Percentiles rank a stretch among this genome's conserved stretches.
Evolutionary conservation across 1,140 invertebrate species (phyloP).

Genomic region (Phymastichus coffea): DNA sequence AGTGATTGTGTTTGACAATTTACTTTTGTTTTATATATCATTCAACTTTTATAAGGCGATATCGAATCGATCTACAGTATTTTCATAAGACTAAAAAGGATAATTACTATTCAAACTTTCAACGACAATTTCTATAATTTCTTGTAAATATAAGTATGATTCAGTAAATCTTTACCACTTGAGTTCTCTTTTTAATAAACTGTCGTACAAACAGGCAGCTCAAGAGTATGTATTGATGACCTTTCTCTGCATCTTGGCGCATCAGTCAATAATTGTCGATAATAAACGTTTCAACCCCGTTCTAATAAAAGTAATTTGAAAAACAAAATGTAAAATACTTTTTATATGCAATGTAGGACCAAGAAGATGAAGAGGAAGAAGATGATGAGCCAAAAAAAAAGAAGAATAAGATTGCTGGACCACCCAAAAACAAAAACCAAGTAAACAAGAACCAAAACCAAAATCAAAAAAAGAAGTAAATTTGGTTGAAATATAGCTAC

Average conservation of each 20-base stretch:
- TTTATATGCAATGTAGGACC: slow-evolving; percentile 46
- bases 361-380: slow-evolving; percentile 53
- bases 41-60: too few species aligned
- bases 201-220: slow-evolving; percentile 36
- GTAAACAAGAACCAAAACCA: slow-evolving; percentile 25
- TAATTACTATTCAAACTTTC: too few species aligned
- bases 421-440: slow-evolving; percentile 26
- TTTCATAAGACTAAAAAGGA: too few species aligned
- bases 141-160: background rate
- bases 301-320: too few species aligned
- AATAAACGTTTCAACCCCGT: background rate
- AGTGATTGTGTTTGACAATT: slow-evolving; percentile 46
- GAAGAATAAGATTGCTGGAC: slow-evolving; percentile 42
- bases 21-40: slow-evolving; percentile 17
- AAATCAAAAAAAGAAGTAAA: slow-evolving; percentile 29
- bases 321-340: slow-evolving; percentile 32
- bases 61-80: too few species aligned
- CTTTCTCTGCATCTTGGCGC: slow-evolving; percentile 39
- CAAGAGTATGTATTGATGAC: slow-evolving; percentile 21
- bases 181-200: slow-evolving; percentile 44
- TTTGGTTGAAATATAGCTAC: slow-evolving; percentile 9
- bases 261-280: slow-evolving; percentile 1
- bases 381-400: slow-evolving; percentile 56
- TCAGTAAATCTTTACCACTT: background rate
- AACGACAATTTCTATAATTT: background rate